phyloP scores from a whole-genome alignment of 37 sponge, comb jelly and placozoan genomes.

The Axinella damicornis region DNA sequence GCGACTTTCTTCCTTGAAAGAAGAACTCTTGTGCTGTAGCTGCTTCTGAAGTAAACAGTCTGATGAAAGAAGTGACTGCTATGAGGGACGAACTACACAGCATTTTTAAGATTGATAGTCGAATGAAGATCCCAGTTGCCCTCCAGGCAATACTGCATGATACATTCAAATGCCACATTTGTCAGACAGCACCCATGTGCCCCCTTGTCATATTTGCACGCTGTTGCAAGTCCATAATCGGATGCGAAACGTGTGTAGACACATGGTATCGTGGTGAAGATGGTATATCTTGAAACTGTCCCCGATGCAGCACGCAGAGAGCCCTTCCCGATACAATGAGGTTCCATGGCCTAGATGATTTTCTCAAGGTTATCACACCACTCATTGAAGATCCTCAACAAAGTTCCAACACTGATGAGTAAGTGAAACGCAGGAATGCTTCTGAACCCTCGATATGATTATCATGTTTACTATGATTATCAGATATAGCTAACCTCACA shows the following conservation, averaged over 20 bases:
- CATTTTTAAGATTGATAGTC: neutral
- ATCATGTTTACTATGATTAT: no score
- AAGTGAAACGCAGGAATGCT: no score
- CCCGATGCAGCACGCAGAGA: slow-evolving; percentile 27
- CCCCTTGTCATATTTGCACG: slow-evolving; percentile 45
- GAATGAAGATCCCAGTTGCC: neutral
- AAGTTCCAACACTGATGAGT: no score
- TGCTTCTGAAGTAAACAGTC: no score
- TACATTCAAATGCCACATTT: slow-evolving; percentile 57
- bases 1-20: no score
- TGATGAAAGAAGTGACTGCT: neutral
- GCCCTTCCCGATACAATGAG: slow-evolving; percentile 25
- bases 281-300: slow-evolving; percentile 18
- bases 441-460: no score
- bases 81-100: neutral
- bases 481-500: no score
- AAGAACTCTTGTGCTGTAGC: no score
- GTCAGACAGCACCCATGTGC: slow-evolving; percentile 9
- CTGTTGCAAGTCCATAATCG: slow-evolving; percentile 53
- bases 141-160: neutral
- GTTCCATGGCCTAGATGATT: slow-evolving; percentile 52
- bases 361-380: no score
- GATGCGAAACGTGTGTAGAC: slow-evolving; percentile 51
- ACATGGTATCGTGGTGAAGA: slow-evolving; percentile 35
- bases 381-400: no score